phyloP scores from a whole-genome alignment of 2,888 invertebrate species.

The Eledone cirrhosa region DNA sequence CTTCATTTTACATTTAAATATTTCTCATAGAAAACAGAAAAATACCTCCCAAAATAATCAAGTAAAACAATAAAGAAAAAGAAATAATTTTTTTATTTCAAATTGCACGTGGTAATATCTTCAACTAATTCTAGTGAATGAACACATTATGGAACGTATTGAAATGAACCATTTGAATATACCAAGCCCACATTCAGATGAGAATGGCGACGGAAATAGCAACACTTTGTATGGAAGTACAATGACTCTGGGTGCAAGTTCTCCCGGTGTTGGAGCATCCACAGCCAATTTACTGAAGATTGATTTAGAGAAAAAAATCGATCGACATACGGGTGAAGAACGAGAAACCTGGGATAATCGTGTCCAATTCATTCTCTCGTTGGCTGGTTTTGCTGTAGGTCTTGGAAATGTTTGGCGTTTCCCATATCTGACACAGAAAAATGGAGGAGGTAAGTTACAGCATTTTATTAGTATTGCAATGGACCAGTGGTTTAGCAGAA shows the following conservation, averaged over 20 bases:
- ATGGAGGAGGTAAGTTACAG: constrained; percentile 52
- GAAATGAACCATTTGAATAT: constrained; percentile 39
- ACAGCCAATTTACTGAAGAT: constrained; percentile 51
- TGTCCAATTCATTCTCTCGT: constrained; percentile 52
- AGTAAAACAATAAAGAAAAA: neutral
- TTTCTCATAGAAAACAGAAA: neutral
- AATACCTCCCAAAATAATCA: neutral
- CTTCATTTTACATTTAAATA: neutral
- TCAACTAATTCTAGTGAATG: constrained; percentile 17
- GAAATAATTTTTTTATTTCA: neutral
- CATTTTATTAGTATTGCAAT: neutral
- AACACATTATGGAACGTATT: constrained; percentile 35
- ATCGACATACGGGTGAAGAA: constrained; percentile 53
- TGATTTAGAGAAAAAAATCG: constrained; percentile 50
- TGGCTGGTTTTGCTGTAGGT: constrained; percentile 57
- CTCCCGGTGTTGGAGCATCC: constrained; percentile 48
- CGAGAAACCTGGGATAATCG: constrained; percentile 55
- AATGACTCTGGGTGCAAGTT: constrained; percentile 34
- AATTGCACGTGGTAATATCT: neutral
- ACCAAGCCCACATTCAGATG: constrained; percentile 22
- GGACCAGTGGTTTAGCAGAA: too few relatives aligned
- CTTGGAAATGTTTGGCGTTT: constrained; percentile 59
- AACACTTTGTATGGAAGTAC: constrained; percentile 42
- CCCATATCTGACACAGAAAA: constrained; percentile 58
- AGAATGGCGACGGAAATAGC: constrained; percentile 31